A percentile compares a stretch with the other conserved stretches of the same genome.
phyloP scores from a whole-genome alignment of 2,797 vertebrate species.

The Scarus forsteni region DNA sequence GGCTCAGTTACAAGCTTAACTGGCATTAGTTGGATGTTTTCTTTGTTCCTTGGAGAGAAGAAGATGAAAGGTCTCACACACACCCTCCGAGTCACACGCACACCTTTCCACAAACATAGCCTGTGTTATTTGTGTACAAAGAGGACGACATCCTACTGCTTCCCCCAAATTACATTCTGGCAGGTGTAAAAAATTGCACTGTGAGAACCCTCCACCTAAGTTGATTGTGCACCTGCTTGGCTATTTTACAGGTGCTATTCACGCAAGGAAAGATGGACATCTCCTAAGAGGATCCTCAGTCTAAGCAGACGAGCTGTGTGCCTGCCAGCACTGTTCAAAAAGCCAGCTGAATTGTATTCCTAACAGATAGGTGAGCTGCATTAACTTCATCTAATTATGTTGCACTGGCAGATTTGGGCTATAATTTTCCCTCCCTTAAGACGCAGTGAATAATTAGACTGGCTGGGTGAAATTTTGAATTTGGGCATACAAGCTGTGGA shows the following conservation, averaged over 20 bases:
- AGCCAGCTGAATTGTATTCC: constrained; percentile 53
- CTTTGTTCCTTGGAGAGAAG: constrained; percentile 21
- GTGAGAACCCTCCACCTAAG: constrained; percentile 53
- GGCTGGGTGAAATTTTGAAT: constrained; percentile 61
- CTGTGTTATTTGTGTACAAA: constrained; percentile 58
- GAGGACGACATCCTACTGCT: constrained; percentile 59
- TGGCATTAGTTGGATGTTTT: constrained; percentile 12
- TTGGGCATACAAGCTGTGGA: constrained; percentile 53
- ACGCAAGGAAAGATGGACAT: constrained; percentile 28
- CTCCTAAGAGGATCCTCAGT: constrained; percentile 38
- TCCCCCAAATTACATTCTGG: constrained; percentile 72
- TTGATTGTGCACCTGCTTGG: constrained; percentile 72
- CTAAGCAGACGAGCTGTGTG: constrained; percentile 26
- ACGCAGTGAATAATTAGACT: constrained; percentile 70
- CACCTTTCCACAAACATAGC: constrained; percentile 22
- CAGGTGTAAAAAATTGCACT: constrained; percentile 71
- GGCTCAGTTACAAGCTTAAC: background rate
- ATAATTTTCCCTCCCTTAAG: constrained; percentile 55
- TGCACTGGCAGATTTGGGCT: constrained; percentile 41
- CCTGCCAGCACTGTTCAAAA: constrained; percentile 61
- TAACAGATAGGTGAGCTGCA: constrained; percentile 61
- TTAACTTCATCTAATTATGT: constrained; percentile 49
- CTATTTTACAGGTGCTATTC: constrained; percentile 66
- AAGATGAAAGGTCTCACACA: constrained; percentile 7
- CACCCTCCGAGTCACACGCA: constrained; percentile 12